These are phyloP conservation scores for Columba guinea DNA, from an alignment of 2,797 vertebrate species.

Conservation along the genomic window DNA sequence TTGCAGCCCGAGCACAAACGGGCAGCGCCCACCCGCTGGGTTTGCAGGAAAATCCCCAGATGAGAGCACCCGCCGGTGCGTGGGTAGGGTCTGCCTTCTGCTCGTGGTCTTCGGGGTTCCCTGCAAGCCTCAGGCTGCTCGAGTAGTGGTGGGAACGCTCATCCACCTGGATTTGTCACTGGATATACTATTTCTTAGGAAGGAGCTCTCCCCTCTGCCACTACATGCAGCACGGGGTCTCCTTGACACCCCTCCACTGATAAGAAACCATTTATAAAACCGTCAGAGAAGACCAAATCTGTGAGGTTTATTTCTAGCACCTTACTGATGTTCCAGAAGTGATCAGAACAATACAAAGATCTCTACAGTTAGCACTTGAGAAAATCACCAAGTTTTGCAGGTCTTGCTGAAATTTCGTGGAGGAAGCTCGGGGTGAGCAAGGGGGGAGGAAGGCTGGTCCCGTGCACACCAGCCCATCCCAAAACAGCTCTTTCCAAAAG, in stretches of 20 bases:
- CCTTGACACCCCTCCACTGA: fast-evolving
- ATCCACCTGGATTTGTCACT: neutral
- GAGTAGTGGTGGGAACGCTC: no score
- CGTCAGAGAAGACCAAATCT: neutral
- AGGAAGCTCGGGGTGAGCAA: neutral
- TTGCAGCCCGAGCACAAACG: neutral
- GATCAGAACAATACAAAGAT: no score
- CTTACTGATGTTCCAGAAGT: fast-evolving
- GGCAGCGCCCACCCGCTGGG: fast-evolving
- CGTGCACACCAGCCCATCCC: neutral
- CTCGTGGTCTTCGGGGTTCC: neutral
- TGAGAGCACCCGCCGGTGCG: no score
- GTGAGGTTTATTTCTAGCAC: neutral
- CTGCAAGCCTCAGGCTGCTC: neutral
- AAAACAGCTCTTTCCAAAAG: neutral
- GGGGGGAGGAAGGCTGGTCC: neutral
- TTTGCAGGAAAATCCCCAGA: neutral
- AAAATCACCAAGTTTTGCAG: neutral
- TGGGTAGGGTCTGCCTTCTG: neutral
- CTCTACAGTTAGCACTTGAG: fast-evolving
- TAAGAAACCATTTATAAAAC: neutral
- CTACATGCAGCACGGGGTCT: fast-evolving
- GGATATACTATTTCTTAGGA: no score
- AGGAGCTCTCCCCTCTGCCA: neutral
- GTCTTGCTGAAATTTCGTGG: neutral